Base-by-base conservation (phyloP, 2,888 invertebrate genomes). In the Monopis laevigella region DNA sequence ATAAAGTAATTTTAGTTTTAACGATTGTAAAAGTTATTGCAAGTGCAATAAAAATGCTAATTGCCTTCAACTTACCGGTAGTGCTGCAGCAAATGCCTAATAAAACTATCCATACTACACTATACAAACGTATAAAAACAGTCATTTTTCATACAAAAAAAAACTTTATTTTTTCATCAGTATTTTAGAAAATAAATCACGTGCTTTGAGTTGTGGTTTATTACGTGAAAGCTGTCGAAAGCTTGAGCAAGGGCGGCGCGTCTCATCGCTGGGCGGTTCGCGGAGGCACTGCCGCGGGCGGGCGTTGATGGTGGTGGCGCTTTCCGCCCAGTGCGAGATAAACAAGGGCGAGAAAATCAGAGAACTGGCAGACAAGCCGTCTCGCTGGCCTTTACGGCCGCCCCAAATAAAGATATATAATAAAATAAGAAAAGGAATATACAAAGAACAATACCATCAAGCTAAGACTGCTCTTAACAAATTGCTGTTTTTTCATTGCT, bases 361-460 rank as follows among this genome's bases (percentile, higher is more conserved):
- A 70, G 68, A 65, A 71, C 69, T 59, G 58, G 66, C 70, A 77
- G 80, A 80, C 80, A 78, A 71, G 72, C 75, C 75, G 80, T 80
- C 80, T 77, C 77, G 70, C 68, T 69, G 60, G 62, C 66, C 65
- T 66, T 67, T 66, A 64, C 64, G 60, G 62, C 62, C 58, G 56
- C 54, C 58, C 62, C 61, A 60, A 66, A 59, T 64, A 67, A 67
- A 63, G 57, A 58, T 54, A 59, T 69, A n/a, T n/a, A n/a, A n/a
- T n/a, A 65, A 70, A 71, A 71, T 70, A 72, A 72, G 70, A 74
- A 73, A 63, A 66, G 71, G 71, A 71, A 73, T 67, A 65, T 59
- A 62, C 59, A 67, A 49, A 50, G 45, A 51, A 51, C 46, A 55
- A 48, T 44, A 26, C 29, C 39, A 29, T 41, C 21, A 17, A 29